Evolutionary conservation across 1,140 invertebrate species (phyloP).

Genomic region (Micrasema minimum): DNA sequence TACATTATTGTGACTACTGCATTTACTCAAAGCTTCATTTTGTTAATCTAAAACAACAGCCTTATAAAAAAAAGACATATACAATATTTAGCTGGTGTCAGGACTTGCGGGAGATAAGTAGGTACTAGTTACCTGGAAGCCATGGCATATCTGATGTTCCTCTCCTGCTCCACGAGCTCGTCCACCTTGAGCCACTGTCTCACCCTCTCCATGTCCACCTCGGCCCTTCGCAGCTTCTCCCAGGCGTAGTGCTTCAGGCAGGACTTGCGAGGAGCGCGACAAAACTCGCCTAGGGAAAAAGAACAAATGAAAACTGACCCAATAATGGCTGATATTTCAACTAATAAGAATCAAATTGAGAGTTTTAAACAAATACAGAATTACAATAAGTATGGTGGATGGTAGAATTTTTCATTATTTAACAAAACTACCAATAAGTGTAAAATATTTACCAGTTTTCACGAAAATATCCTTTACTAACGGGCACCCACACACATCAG

Average conservation of each 20-base stretch:
- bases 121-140: constrained; percentile 72
- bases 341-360: too few species aligned
- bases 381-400: too few species aligned
- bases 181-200: constrained; percentile 93
- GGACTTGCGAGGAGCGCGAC: constrained; percentile 87
- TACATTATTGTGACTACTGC: constrained; percentile 39
- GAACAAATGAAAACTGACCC: too few species aligned
- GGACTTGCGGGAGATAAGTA: too few species aligned
- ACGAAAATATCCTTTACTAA: constrained; percentile 86
- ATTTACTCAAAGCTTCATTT: too few species aligned
- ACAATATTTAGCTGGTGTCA: too few species aligned
- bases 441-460: constrained; percentile 69
- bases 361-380: too few species aligned
- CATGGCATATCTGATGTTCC: constrained; percentile 88
- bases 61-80: too few species aligned
- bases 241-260: constrained; percentile 94
- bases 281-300: constrained; percentile 69
- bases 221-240: constrained; percentile 93
- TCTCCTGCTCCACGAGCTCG: constrained; percentile 94
- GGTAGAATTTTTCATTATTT: too few species aligned
- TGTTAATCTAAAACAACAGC: too few species aligned
- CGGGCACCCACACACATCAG: constrained; percentile 92
- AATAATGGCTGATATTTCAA: too few species aligned
- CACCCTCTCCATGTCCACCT: constrained; percentile 83
- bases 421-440: too few species aligned